Conservation (phyloP, 2,797 vertebrate genomes). For the Erethizon dorsatum region DNA sequence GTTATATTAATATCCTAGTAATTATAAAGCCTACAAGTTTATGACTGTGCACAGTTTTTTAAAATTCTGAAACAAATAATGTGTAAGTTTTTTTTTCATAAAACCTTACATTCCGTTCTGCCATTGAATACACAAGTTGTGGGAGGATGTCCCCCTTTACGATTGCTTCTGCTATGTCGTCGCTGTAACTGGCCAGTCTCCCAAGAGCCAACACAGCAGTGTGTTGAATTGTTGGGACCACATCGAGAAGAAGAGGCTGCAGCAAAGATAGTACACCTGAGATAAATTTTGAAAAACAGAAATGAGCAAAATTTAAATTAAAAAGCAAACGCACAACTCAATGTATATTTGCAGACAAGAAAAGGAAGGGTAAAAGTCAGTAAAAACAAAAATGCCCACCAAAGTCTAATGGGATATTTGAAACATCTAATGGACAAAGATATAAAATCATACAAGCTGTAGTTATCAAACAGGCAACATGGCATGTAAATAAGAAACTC, state of each 20-base stretch:
- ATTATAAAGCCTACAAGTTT: slow-evolving; percentile 49
- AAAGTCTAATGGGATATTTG: slow-evolving; percentile 51
- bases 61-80: neutral
- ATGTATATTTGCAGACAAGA: neutral
- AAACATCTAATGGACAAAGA: neutral
- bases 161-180: slow-evolving; percentile 95
- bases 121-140: slow-evolving; percentile 94
- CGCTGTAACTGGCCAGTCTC: slow-evolving; percentile 95
- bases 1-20: neutral
- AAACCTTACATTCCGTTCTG: slow-evolving; percentile 94
- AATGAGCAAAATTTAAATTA: slow-evolving; percentile 62
- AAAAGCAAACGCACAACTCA: slow-evolving; percentile 53
- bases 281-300: slow-evolving; percentile 76
- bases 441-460: neutral
- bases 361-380: slow-evolving; percentile 8
- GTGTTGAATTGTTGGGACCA: slow-evolving; percentile 95
- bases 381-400: neutral
- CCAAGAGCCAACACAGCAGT: slow-evolving; percentile 95
- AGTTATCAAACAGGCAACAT: neutral
- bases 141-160: slow-evolving; percentile 97
- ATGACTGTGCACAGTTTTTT: slow-evolving; percentile 1
- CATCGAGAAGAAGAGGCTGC: slow-evolving; percentile 95
- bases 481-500: neutral
- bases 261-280: slow-evolving; percentile 96
- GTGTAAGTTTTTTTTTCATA: too few species aligned